phyloP scores from a whole-genome alignment of 2,797 vertebrate genomes.

The Allochrocebus solatus region DNA sequence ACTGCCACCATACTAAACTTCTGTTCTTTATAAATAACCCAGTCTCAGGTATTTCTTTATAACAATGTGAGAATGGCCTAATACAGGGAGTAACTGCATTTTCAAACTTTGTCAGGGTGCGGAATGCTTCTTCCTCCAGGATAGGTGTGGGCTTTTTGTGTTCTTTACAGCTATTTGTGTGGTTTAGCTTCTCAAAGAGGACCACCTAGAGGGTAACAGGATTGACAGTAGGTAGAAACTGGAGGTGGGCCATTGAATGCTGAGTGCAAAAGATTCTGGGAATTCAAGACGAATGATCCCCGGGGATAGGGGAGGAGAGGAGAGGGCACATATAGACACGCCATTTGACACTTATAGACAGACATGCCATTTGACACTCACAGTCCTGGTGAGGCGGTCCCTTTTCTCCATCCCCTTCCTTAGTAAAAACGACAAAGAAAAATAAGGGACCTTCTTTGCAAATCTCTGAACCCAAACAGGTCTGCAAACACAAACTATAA shows the following conservation, averaged over 20 bases:
- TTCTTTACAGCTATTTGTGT: background rate
- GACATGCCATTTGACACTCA: background rate
- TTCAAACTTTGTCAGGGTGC: background rate
- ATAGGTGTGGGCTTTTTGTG: background rate
- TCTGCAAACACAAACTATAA: background rate
- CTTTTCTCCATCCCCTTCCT: background rate
- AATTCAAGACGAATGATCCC: background rate
- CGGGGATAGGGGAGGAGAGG: background rate
- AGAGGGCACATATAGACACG: background rate
- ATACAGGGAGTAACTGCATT: background rate
- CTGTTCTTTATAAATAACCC: background rate
- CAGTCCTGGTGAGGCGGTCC: background rate
- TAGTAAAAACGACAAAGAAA: background rate
- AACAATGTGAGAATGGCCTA: background rate
- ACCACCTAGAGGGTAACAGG: background rate
- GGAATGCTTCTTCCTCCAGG: background rate
- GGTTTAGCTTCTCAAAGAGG: background rate
- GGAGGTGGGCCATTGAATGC: background rate
- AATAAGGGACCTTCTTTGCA: background rate
- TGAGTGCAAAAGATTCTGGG: background rate
- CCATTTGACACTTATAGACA: background rate
- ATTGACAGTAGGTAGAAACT: background rate
- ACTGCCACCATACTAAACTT: background rate
- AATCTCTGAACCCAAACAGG: background rate
- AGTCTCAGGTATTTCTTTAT: background rate